A percentile compares a stretch with the other conserved stretches of the same genome.
These are phyloP conservation scores for Pilophorus perplexus DNA, from an alignment of 2,888 invertebrate species.

Conservation along the genomic window DNA sequence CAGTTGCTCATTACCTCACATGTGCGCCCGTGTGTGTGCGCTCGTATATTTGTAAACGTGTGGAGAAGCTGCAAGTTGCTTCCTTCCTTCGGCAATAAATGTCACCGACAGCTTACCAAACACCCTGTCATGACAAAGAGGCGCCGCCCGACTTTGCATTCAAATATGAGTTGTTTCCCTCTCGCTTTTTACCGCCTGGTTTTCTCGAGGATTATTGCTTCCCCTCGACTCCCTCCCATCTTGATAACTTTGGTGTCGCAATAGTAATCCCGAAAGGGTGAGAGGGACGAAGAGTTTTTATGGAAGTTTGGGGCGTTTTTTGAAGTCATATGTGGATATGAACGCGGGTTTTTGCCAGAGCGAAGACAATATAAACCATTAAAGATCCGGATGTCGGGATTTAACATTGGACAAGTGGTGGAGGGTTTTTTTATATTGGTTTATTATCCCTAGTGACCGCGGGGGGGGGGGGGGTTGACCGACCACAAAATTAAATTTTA, in stretches of 20 bases:
- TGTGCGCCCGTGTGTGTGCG: not conserved
- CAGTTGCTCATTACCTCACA: slow-evolving; percentile 42
- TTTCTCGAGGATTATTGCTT: slow-evolving; percentile 19
- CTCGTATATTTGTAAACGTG: no score
- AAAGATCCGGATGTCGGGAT: no score
- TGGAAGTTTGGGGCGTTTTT: slow-evolving; percentile 3
- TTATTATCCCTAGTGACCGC: no score
- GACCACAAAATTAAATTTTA: no score
- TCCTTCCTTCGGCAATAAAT: slow-evolving; percentile 23
- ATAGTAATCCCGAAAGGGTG: not conserved
- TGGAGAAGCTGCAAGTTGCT: no score
- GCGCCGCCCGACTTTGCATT: slow-evolving; percentile 31
- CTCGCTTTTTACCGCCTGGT: slow-evolving; percentile 1
- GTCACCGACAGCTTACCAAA: slow-evolving; percentile 35
- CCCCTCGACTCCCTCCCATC: no score
- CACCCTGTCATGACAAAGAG: slow-evolving; percentile 27
- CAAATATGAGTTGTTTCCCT: slow-evolving; percentile 25
- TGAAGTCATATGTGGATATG: slow-evolving; percentile 2
- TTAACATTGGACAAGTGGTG: no score
- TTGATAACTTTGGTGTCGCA: no score
- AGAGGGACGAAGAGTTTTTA: not conserved
- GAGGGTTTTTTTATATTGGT: no score
- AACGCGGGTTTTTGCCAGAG: no score
- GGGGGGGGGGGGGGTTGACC: no score
- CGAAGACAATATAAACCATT: no score